Conservation (phyloP, 2,797 vertebrate genomes). For the Erithacus rubecula region DNA sequence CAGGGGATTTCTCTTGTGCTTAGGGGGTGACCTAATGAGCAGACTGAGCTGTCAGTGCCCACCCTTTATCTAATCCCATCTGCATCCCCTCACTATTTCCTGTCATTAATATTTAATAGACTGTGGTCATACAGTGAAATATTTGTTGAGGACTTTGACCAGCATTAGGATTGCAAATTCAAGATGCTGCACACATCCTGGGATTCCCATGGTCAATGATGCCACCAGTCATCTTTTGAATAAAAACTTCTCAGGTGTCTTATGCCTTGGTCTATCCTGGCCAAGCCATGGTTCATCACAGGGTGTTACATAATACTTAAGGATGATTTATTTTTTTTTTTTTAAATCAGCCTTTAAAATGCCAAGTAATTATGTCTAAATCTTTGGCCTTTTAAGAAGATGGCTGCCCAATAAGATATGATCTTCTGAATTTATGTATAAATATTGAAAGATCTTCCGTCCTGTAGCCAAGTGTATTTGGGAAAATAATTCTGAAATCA, state of each 20-base stretch:
- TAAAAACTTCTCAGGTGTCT: not conserved
- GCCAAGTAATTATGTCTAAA: not conserved
- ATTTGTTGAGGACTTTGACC: not conserved
- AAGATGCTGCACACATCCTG: not conserved
- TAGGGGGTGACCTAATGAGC: not conserved
- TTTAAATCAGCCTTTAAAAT: not conserved
- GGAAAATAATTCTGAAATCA: not conserved
- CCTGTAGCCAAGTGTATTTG: not conserved
- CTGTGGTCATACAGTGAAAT: not conserved
- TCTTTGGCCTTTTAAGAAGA: not conserved
- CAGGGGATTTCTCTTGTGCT: not conserved
- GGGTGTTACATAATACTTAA: not conserved
- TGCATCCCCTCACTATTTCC: not conserved
- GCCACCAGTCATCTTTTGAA: not conserved
- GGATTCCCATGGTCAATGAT: not conserved
- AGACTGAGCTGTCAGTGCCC: not conserved
- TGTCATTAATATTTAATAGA: not conserved
- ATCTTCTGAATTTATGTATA: not conserved
- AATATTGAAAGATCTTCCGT: not conserved
- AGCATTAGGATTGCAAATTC: not conserved
- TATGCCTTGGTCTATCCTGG: not conserved
- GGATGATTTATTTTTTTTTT: not conserved
- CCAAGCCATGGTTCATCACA: not conserved
- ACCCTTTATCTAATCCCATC: not conserved
- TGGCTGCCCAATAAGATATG: not conserved